Percentiles rank a stretch among this genome's conserved stretches.
phyloP scores from a whole-genome alignment of 2,888 invertebrate species.

The Digitonthophagus gazella region DNA sequence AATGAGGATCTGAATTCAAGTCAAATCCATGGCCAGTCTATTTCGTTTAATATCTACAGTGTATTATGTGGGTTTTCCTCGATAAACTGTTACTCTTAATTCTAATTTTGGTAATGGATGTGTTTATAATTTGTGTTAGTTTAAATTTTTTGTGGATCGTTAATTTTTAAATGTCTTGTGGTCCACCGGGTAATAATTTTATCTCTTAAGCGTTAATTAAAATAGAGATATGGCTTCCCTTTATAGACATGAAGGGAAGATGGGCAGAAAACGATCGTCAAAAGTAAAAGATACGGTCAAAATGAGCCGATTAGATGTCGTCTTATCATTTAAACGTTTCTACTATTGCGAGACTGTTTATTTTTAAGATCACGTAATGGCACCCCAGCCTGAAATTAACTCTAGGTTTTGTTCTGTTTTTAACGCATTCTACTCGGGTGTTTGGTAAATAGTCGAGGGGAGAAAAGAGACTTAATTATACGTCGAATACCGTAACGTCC shows the following conservation, averaged over 20 bases:
- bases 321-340: neutral
- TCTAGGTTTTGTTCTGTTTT: neutral
- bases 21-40: no score
- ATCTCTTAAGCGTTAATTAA: neutral
- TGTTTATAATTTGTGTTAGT: neutral
- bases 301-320: no score
- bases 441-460: conserved; percentile 12
- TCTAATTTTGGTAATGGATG: neutral
- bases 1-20: neutral
- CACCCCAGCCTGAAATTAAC: neutral
- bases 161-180: neutral
- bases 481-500: neutral
- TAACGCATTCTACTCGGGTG: neutral
- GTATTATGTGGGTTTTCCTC: no score
- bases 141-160: no score
- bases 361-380: neutral
- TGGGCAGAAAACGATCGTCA: neutral
- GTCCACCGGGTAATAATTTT: neutral
- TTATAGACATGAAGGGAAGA: no score
- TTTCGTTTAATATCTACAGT: no score
- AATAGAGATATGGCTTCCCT: no score
- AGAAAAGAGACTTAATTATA: conserved; percentile 10
- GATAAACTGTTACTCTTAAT: neutral
- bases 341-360: neutral
- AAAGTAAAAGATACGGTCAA: neutral